Base-by-base conservation (phyloP, 1,140 invertebrate species). In the Apis cerana region DNA sequence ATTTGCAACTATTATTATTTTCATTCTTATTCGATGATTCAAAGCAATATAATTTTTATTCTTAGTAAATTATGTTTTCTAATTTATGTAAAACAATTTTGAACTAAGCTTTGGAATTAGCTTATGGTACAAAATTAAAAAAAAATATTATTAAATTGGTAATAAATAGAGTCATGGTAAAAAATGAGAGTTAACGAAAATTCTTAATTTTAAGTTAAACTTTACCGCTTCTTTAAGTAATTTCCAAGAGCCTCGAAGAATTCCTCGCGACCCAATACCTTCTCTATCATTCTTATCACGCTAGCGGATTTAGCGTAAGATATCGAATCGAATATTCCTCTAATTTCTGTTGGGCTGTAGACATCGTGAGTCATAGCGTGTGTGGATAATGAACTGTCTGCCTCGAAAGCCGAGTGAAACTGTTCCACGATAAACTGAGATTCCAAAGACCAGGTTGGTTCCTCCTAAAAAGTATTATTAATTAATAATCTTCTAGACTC, bases 261-360 rank as follows among this genome's bases (percentile, higher is more conserved):
- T 1, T 95, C 94, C 13, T 95, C 92, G 59, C 96, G 94, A 1
- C 97, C 96, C 19, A 98, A 94, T 50, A 97, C 96, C 81, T 97
- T 95, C 80, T 96, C 96, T 86, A 98, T 94, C 97, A 98, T 98
- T 70, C 97, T 93, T 61, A 98, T 95, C 8, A 98, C 93, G 75
- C 96, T 96, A 0, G 96, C 97, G 23, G 97, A 97, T 95, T 99
- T 99, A 2, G 94, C 95, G 90, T 99, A 99, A 0, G 97, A 97
- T 54, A 99, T 98, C 5, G 95, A 95, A 92, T 98, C 97, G 91
- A 98, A 99, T 70, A 97, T 96, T 91, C 96, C 95, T 61, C 95
- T 95, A 78, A 99, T 98, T 93, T 98, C 96, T 17, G 94, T 94
- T 1, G 96, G 96, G 83, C 96, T 96, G 9, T 95, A 90, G 4